A percentile compares a stretch with the other conserved stretches of the same genome.
phyloP scores from a whole-genome alignment of 2,888 invertebrate genomes.

The Subacronicta megacephala region DNA sequence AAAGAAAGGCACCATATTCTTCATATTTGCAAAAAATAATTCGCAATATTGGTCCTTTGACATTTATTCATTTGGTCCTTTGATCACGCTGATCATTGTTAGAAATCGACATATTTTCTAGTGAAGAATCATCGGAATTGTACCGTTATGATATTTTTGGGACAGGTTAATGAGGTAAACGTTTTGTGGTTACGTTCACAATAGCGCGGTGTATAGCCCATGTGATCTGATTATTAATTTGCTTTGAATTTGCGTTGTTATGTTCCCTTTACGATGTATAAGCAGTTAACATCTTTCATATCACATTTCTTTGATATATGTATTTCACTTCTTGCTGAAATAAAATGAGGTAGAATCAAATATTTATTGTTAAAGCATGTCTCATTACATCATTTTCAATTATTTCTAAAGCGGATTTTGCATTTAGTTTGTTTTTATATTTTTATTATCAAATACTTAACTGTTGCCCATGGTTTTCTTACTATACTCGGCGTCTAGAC shows the following conservation, averaged over 20 bases:
- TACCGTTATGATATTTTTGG: conserved; percentile 36
- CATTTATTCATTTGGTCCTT: background rate
- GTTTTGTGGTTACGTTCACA: conserved; percentile 24
- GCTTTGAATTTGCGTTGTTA: background rate
- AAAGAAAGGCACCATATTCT: background rate
- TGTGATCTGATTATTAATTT: conserved; percentile 16
- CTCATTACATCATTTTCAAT: too few species aligned
- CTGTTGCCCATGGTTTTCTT: too few species aligned
- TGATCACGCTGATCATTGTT: conserved; percentile 19
- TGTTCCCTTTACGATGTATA: background rate
- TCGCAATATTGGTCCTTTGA: conserved; percentile 3
- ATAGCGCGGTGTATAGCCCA: conserved; percentile 16
- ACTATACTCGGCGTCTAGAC: too few species aligned
- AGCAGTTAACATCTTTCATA: background rate
- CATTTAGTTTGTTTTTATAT: too few species aligned
- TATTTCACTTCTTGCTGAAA: too few species aligned
- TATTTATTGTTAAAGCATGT: too few species aligned
- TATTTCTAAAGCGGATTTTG: too few species aligned
- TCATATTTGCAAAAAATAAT: background rate
- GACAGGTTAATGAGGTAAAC: conserved; percentile 34
- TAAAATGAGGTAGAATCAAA: background rate
- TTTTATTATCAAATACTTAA: too few species aligned
- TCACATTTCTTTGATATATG: background rate
- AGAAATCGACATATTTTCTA: conserved; percentile 37
- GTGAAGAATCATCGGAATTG: conserved; percentile 35